Conservation (phyloP, 2,888 invertebrate genomes). For the Xylota segnis region DNA sequence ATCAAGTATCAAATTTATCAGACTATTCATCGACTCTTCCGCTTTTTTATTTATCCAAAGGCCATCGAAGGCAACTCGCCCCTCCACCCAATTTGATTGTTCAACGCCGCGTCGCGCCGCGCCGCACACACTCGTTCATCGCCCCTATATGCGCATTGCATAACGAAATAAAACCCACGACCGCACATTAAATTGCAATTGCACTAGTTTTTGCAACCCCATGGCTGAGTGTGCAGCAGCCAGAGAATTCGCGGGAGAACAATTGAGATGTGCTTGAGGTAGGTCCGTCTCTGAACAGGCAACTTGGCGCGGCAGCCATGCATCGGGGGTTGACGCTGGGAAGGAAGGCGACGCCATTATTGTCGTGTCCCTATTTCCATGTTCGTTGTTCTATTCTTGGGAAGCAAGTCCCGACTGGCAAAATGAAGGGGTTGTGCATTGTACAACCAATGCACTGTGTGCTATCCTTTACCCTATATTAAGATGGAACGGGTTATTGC, state of each 20-base stretch:
- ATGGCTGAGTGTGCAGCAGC: conserved; percentile 44
- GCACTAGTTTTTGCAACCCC: conserved; percentile 64
- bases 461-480: conserved; percentile 46
- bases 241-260: conserved; percentile 57
- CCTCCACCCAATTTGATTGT: conserved; percentile 1
- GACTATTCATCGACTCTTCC: background rate
- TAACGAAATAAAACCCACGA: conserved; percentile 28
- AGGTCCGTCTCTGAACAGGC: conserved; percentile 45
- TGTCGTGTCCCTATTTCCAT: conserved; percentile 60
- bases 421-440: conserved; percentile 52
- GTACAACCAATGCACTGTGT: conserved; percentile 22
- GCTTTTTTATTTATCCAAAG: background rate
- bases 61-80: conserved; percentile 1
- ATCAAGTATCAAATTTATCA: background rate
- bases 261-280: conserved; percentile 69
- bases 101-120: no score
- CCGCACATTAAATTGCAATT: conserved; percentile 47
- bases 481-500: conserved; percentile 51
- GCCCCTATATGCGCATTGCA: conserved; percentile 47
- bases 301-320: conserved; percentile 14
- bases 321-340: conserved; percentile 14
- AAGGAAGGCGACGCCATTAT: conserved; percentile 37
- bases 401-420: conserved; percentile 38
- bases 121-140: conserved; percentile 31
- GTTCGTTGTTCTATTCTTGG: conserved; percentile 61